phyloP scores from a whole-genome alignment of 2,113 vertebrate species.

The Rutilus rutilus region DNA sequence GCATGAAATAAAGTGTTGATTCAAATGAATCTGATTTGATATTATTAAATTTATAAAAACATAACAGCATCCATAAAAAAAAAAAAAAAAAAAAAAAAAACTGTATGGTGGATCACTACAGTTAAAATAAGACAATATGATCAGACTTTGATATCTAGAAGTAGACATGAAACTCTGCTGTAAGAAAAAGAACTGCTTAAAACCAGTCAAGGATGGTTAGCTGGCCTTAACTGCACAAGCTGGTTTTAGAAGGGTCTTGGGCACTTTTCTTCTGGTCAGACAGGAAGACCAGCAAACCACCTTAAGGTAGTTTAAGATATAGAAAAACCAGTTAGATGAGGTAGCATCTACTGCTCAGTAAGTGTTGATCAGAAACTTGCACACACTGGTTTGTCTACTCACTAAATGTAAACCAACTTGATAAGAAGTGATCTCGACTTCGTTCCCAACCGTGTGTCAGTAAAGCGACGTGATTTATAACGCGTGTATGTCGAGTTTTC shows the following conservation, averaged over 20 bases:
- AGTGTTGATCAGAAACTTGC: not conserved
- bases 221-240: not conserved
- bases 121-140: not conserved
- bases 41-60: not conserved
- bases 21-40: not conserved
- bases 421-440: too few relatives aligned
- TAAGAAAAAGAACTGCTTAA: not conserved
- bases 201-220: not conserved
- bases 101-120: not conserved
- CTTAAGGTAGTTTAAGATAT: not conserved
- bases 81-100: too few relatives aligned
- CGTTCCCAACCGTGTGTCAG: not conserved
- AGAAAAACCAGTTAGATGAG: not conserved
- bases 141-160: not conserved
- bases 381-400: not conserved
- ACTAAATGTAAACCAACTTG: not conserved
- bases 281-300: not conserved
- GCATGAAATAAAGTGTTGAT: not conserved
- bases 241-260: not conserved
- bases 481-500: not conserved
- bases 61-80: not conserved
- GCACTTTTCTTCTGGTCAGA: not conserved
- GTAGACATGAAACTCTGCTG: not conserved
- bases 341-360: not conserved
- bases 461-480: constrained; percentile 19